These are phyloP conservation scores for Eupleurogrammus muticus DNA, from an alignment of 2,797 vertebrate species.

Conservation along the genomic window DNA sequence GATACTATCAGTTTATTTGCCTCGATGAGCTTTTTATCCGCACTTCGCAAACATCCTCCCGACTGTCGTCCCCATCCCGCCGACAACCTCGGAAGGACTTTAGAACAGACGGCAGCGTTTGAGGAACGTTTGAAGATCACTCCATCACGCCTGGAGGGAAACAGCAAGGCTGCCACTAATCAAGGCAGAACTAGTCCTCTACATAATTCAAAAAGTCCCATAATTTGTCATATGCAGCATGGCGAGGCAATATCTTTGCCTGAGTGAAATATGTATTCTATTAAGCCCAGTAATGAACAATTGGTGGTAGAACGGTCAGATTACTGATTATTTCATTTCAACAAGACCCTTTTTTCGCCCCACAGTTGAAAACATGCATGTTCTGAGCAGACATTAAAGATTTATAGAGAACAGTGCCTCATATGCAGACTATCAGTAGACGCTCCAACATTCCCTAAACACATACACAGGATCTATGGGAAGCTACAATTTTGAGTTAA, in stretches of 20 bases:
- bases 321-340: conserved; percentile 31
- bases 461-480: too few relatives aligned
- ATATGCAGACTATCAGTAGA: too few relatives aligned
- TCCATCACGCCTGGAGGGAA: conserved; percentile 59
- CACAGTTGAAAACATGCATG: too few relatives aligned
- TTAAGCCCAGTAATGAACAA: conserved; percentile 74
- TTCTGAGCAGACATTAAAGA: too few relatives aligned
- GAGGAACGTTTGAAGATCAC: conserved; percentile 70
- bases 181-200: conserved; percentile 71
- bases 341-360: conserved; percentile 38
- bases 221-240: conserved; percentile 71
- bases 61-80: conserved; percentile 32
- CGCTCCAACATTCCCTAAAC: too few relatives aligned
- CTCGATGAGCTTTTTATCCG: conserved; percentile 30
- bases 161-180: conserved; percentile 63
- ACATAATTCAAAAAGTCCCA: conserved; percentile 80
- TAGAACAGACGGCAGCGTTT: conserved; percentile 49
- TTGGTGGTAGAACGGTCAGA: conserved; percentile 26
- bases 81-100: conserved; percentile 56
- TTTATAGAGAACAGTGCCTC: too few relatives aligned
- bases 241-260: conserved; percentile 69
- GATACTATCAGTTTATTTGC: conserved; percentile 58
- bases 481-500: too few relatives aligned
- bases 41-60: conserved; percentile 30
- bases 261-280: conserved; percentile 71